Evolutionary conservation across 2,797 vertebrate species (phyloP).

Genomic region (Gymnocypris eckloni): DNA sequence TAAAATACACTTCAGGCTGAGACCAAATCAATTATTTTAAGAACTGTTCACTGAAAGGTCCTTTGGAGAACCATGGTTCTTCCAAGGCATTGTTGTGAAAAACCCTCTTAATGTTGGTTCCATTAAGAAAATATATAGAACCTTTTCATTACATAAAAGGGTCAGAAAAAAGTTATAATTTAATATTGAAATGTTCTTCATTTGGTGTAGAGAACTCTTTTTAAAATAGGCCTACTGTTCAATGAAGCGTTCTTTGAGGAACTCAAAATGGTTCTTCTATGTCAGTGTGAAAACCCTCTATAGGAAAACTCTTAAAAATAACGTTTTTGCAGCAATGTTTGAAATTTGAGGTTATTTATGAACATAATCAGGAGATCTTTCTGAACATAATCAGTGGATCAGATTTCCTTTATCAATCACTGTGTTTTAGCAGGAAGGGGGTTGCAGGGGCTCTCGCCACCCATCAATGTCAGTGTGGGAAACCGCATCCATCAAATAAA

Average conservation of each 20-base stretch:
- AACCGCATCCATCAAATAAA: constrained; percentile 83
- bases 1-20: neutral
- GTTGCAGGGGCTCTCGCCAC: constrained; percentile 32
- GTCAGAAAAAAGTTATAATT: neutral
- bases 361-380: constrained; percentile 51
- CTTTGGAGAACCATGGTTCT: neutral
- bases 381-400: constrained; percentile 47
- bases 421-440: constrained; percentile 41
- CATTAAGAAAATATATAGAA: neutral
- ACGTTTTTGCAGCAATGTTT: neutral
- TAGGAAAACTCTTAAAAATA: no score
- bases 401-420: constrained; percentile 36
- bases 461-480: constrained; percentile 78
- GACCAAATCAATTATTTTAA: neutral
- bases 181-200: neutral
- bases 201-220: neutral
- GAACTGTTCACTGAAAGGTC: neutral
- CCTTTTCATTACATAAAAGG: neutral
- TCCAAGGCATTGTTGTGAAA: neutral
- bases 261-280: neutral
- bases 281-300: neutral
- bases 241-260: no score
- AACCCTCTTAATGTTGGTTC: neutral
- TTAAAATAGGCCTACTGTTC: no score
- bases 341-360: constrained; percentile 18